Conservation (phyloP, 2,888 invertebrate species). For the Drosophila histrio region DNA sequence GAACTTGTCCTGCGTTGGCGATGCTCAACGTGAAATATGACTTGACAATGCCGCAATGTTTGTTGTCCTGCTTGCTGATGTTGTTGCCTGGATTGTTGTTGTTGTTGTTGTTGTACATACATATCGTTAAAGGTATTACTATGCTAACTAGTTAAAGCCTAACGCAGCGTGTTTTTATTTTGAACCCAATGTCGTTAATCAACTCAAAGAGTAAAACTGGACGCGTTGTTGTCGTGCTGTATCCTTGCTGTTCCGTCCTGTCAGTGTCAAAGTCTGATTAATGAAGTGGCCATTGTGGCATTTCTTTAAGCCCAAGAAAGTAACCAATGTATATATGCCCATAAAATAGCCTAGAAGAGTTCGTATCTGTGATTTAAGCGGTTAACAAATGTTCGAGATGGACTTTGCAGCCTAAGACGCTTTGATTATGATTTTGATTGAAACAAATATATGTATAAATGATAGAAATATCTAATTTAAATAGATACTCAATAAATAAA, state of each 20-base stretch:
- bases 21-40: constrained; percentile 72
- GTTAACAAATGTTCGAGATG: neutral
- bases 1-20: constrained; percentile 63
- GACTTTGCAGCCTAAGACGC: neutral
- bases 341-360: neutral
- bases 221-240: constrained; percentile 24
- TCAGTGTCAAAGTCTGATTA: constrained; percentile 76
- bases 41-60: constrained; percentile 60
- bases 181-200: constrained; percentile 61
- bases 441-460: neutral
- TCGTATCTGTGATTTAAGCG: neutral
- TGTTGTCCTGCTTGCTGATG: constrained; percentile 2
- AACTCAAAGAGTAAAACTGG: constrained; percentile 60
- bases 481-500: neutral
- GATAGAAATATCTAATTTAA: neutral
- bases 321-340: neutral
- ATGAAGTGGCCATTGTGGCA: constrained; percentile 53
- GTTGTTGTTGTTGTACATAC: too few relatives aligned
- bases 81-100: constrained; percentile 20
- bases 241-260: constrained; percentile 36
- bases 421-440: constrained; percentile 32
- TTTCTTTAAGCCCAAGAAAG: constrained; percentile 13
- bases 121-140: constrained; percentile 7
- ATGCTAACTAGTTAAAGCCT: constrained; percentile 38
- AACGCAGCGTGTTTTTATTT: constrained; percentile 5